Percentiles rank a stretch among this genome's conserved stretches.
These are phyloP conservation scores for Stomorhina lunata DNA, from an alignment of 2,888 invertebrate species.

Conservation along the genomic window DNA sequence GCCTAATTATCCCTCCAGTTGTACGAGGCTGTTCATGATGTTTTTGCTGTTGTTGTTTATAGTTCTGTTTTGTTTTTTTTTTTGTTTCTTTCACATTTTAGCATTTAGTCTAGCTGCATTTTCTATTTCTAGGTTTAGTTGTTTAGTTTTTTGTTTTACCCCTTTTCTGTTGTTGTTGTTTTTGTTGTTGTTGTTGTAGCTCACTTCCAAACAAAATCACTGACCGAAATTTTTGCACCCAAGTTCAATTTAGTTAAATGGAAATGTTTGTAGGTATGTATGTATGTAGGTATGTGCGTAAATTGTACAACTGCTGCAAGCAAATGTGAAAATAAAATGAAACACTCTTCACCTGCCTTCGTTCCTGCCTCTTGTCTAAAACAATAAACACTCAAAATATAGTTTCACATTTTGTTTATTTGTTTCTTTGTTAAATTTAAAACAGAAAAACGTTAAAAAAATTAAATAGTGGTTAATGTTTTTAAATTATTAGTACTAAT, in stretches of 20 bases:
- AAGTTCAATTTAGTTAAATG: slow-evolving; percentile 60
- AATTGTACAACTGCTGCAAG: background rate
- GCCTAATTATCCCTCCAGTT: slow-evolving; percentile 56
- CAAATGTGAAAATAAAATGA: slow-evolving; percentile 1
- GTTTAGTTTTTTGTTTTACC: slow-evolving; percentile 30
- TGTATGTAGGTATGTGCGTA: background rate
- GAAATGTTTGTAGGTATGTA: background rate
- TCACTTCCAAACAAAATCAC: slow-evolving; percentile 57
- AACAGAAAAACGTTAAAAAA: too few species aligned
- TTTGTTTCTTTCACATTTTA: too few species aligned
- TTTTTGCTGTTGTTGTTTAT: background rate
- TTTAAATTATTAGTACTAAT: background rate
- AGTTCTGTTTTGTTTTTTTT: background rate
- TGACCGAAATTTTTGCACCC: slow-evolving; percentile 63
- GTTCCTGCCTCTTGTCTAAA: background rate
- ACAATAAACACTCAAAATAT: slow-evolving; percentile 26
- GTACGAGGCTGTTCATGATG: slow-evolving; percentile 20
- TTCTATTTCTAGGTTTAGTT: slow-evolving; percentile 48
- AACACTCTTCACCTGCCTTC: background rate
- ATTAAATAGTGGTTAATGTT: background rate
- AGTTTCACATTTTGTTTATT: slow-evolving; percentile 12
- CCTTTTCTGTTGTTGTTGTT: background rate
- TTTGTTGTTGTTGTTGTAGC: slow-evolving; percentile 19
- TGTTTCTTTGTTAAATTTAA: background rate
- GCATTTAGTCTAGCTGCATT: slow-evolving; percentile 50